A percentile compares a stretch with the other conserved stretches of the same genome.
These are phyloP conservation scores for Megalops atlanticus DNA, from an alignment of 2,113 vertebrate species.

Conservation along the genomic window DNA sequence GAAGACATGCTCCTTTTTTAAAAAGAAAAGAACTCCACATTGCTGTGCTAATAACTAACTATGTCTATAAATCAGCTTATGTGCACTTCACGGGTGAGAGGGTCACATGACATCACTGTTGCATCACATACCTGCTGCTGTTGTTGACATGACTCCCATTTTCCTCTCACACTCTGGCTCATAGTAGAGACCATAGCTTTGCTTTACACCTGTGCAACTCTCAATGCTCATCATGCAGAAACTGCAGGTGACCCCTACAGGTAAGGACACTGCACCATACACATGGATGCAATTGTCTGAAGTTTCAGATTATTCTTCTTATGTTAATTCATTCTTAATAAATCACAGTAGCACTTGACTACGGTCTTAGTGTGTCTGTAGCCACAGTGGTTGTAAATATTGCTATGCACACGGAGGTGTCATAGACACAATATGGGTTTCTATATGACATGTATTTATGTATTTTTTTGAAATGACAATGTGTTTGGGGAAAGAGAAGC, in stretches of 20 bases:
- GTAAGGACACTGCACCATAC: neutral
- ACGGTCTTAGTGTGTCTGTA: too few species aligned
- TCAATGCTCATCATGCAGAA: neutral
- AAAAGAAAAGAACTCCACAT: neutral
- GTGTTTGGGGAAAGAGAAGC: neutral
- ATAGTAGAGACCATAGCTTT: neutral
- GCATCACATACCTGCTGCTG: neutral
- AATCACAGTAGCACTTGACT: too few species aligned
- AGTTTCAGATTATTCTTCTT: slow-evolving; percentile 36
- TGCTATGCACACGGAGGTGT: neutral
- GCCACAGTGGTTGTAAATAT: too few species aligned
- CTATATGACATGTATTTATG: neutral
- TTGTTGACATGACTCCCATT: neutral
- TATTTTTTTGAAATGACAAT: slow-evolving; percentile 1
- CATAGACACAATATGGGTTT: neutral
- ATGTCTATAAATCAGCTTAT: slow-evolving; percentile 19
- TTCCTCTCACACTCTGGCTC: neutral
- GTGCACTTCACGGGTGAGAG: slow-evolving; percentile 41
- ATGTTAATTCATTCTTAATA: too few species aligned
- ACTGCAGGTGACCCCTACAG: neutral
- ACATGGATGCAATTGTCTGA: neutral
- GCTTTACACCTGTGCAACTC: neutral
- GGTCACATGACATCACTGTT: slow-evolving; percentile 10
- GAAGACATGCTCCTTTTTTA: too few species aligned
- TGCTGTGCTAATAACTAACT: neutral